Evolutionary conservation across 2,888 invertebrate genomes (phyloP), one percentile per base, ranked within the genome.

Genomic region (Biston betularia): DNA sequence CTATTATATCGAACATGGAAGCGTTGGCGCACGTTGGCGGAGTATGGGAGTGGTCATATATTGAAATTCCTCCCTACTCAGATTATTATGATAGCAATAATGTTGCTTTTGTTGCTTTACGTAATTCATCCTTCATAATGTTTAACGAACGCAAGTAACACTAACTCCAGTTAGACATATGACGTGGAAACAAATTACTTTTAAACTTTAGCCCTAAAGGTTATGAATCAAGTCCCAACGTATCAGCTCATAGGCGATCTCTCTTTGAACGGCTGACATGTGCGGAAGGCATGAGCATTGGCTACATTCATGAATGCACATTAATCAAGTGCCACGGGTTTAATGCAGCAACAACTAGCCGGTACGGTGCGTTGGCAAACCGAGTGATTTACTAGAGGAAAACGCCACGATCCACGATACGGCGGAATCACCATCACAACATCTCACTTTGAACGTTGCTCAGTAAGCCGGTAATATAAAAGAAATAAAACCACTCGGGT

Each of bases 301-400:
- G 77, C 78, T 79, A 79, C 70, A 82, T 82, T 83, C 85, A 85
- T 80, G 79, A 80, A 79, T 74, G 79, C 74, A 76, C 86, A 87
- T 87, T 86, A 86, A 87, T 87, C 86, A 87, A 78, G 69, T 72
- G 75, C 75, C 73, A 77, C 71, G 76, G 74, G 76, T 79, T 74
- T 77, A 74, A 75, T 77, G 71, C 75, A 73, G 74, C 70, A 65
- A 70, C 66, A 65, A 63, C 67, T 54, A 48, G 48, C n/a, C 57
- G 35, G 45, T 45, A 6, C 52, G 46, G 56, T 60, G 49, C 70
- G 62, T 60, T 44, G 34, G 68, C 61, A 55, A 64, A 69, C 61
- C 65, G 49, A 67, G 57, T 72, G 63, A 48, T 67, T 71, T 69
- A 59, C 61, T 67, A 49, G 61, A 69, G 62, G 63, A 49, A 70